These are phyloP conservation scores for Pholis gunnellus DNA, from an alignment of 2,113 vertebrate genomes.

Conservation along the genomic window DNA sequence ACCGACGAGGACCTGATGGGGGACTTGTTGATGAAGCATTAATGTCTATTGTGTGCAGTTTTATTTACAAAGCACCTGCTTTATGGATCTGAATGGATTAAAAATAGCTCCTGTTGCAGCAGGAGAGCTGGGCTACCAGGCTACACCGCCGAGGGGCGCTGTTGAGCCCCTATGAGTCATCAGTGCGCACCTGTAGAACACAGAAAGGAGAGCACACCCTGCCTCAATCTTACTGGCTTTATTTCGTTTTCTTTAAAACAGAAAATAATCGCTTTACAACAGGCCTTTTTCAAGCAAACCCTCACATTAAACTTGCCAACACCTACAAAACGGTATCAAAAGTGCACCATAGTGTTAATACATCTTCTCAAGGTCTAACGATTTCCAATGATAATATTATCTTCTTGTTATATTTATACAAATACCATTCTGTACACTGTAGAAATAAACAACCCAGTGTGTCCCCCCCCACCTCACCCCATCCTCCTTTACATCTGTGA, in stretches of 20 bases:
- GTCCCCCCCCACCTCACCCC: conserved; percentile 27
- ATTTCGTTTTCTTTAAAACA: conserved; percentile 90
- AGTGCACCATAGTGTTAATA: conserved; percentile 91
- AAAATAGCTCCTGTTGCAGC: conserved; percentile 65
- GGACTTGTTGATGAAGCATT: background rate
- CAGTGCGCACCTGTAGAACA: conserved; percentile 63
- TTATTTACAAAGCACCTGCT: conserved; percentile 24
- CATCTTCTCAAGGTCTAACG: conserved; percentile 83
- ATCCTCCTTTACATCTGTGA: conserved; percentile 56
- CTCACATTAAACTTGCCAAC: conserved; percentile 87
- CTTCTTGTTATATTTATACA: conserved; percentile 88
- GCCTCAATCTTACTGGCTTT: conserved; percentile 78
- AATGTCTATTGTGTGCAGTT: background rate
- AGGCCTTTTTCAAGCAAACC: conserved; percentile 86
- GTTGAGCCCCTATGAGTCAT: conserved; percentile 78
- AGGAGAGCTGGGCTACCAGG: conserved; percentile 12
- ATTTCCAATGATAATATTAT: conserved; percentile 83
- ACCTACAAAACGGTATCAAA: conserved; percentile 92
- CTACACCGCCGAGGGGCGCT: conserved; percentile 56
- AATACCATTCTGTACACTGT: conserved; percentile 92
- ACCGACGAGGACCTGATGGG: background rate
- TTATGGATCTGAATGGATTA: conserved; percentile 50
- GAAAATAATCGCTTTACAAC: conserved; percentile 89
- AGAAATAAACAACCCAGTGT: conserved; percentile 85
- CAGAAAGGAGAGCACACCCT: conserved; percentile 33